A percentile compares a stretch with the other conserved stretches of the same genome.
Conservation (phyloP, 2,888 invertebrate species). For the Cosmia pyralina region DNA sequence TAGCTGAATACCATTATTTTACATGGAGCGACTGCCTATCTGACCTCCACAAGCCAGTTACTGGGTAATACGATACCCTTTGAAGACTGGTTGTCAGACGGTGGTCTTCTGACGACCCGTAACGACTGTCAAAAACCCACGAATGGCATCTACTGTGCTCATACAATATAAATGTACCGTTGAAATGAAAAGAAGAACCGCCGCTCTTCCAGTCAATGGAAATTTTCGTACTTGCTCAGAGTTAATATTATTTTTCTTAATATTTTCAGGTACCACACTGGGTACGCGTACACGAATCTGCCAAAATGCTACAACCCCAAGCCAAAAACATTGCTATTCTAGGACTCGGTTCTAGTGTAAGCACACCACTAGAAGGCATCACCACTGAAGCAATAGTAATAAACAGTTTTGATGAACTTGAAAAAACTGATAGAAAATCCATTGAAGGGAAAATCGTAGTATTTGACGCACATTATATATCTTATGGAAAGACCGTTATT, state of each 20-base stretch:
- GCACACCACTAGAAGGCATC: slow-evolving; percentile 92
- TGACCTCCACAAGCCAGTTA: too few species aligned
- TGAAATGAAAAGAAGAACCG: too few species aligned
- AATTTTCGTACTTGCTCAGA: not conserved
- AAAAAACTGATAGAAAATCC: slow-evolving; percentile 81
- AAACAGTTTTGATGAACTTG: slow-evolving; percentile 92
- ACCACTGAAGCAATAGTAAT: slow-evolving; percentile 93
- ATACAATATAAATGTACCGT: too few species aligned
- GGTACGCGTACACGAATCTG: slow-evolving; percentile 92
- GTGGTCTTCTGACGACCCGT: too few species aligned
- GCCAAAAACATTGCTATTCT: slow-evolving; percentile 91
- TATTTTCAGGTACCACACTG: slow-evolving; percentile 80
- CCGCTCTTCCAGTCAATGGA: not conserved
- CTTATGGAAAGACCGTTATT: slow-evolving; percentile 91
- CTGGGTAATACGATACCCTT: too few species aligned
- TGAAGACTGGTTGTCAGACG: too few species aligned
- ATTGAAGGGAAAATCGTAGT: slow-evolving; percentile 94
- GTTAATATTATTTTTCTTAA: not conserved
- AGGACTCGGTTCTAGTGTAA: slow-evolving; percentile 92
- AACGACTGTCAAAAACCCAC: too few species aligned
- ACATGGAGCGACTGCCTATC: too few species aligned
- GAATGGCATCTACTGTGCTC: too few species aligned
- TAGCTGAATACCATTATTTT: too few species aligned
- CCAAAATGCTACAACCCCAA: slow-evolving; percentile 91
- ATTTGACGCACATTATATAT: slow-evolving; percentile 91